Evolutionary conservation across 2,888 invertebrate species (phyloP).

Genomic region (Drosophila crucigera): DNA sequence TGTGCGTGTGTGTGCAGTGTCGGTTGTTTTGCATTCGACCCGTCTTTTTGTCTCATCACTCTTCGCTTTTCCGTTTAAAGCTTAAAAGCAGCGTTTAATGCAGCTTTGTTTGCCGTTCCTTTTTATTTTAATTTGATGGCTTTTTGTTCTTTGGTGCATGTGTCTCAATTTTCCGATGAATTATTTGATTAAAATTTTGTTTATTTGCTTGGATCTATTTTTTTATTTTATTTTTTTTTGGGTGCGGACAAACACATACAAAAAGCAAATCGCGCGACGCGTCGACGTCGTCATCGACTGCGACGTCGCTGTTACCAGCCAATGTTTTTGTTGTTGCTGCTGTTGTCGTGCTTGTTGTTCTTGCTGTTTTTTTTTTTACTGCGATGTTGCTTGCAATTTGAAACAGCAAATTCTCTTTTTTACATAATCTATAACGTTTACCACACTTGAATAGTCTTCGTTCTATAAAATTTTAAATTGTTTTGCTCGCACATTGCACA

Average conservation of each 20-base stretch:
- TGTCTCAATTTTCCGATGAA: constrained; percentile 32
- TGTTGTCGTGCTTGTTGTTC: constrained; percentile 27
- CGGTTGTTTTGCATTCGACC: constrained; percentile 70
- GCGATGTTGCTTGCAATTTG: constrained; percentile 28
- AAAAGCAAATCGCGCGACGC: constrained; percentile 56
- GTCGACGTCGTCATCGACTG: constrained; percentile 54
- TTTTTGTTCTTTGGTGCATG: constrained; percentile 24
- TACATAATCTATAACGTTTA: constrained; percentile 25
- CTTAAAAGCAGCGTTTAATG: constrained; percentile 41
- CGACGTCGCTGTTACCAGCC: constrained; percentile 34
- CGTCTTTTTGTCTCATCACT: constrained; percentile 57
- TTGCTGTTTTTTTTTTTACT: constrained; percentile 35
- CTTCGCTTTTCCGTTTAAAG: constrained; percentile 34
- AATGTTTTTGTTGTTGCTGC: constrained; percentile 57
- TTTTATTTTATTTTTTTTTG: constrained; percentile 42
- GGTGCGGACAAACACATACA: constrained; percentile 66
- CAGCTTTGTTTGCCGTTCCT: constrained; percentile 38
- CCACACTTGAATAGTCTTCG: constrained; percentile 33
- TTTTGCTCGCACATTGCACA: constrained; percentile 65
- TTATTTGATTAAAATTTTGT: constrained; percentile 50
- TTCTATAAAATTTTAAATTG: constrained; percentile 57
- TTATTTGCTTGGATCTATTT: constrained; percentile 42
- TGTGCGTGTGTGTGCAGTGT: constrained; percentile 42
- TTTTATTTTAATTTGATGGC: constrained; percentile 52
- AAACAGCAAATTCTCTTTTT: constrained; percentile 22